phyloP scores from a whole-genome alignment of 2,797 vertebrate genomes.

The Intellagama lesueurii region DNA sequence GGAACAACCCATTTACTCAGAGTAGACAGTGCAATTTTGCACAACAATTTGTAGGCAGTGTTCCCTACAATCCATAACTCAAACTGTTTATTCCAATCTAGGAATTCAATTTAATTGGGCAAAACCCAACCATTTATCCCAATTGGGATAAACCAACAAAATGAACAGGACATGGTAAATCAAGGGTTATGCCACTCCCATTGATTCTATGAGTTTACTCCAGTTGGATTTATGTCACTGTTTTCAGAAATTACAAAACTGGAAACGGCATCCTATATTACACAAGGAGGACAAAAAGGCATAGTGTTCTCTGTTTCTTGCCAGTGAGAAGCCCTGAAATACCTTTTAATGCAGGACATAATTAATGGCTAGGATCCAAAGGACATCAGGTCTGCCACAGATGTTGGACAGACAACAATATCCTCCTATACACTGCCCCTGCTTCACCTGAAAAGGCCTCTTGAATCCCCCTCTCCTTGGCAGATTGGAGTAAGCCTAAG shows the following conservation, averaged over 20 bases:
- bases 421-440: neutral
- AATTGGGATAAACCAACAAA: too few species aligned
- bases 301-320: neutral
- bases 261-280: neutral
- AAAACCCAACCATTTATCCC: too few species aligned
- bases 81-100: neutral
- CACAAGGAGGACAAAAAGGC: neutral
- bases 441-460: neutral
- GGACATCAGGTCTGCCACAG: too few species aligned
- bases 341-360: neutral
- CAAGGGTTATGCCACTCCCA: too few species aligned
- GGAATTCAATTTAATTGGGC: too few species aligned
- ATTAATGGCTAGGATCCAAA: neutral
- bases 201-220: too few species aligned
- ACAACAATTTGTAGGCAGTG: neutral
- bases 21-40: neutral
- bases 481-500: neutral
- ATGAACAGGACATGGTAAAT: too few species aligned
- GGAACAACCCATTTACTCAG: neutral
- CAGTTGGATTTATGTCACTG: neutral
- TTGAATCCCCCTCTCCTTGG: neutral
- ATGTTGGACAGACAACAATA: neutral
- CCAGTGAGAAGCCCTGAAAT: neutral
- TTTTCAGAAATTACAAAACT: neutral
- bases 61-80: accelerated